Percentiles rank a stretch among this genome's conserved stretches.
Conservation (phyloP, 2,113 vertebrate genomes). For the Gnathonemus echidnorhynchus region DNA sequence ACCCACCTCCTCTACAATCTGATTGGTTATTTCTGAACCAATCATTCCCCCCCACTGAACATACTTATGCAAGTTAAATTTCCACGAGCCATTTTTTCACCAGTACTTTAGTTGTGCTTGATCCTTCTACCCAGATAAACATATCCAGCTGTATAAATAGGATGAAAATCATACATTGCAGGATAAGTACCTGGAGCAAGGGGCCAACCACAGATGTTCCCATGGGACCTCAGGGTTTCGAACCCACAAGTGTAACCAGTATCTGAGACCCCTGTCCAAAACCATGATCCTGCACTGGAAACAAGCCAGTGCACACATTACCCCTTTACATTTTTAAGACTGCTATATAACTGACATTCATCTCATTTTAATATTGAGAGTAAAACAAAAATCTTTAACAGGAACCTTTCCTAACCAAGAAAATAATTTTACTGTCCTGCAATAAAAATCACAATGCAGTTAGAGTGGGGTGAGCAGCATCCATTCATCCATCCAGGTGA, state of each 20-base stretch:
- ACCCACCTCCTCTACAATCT: too few species aligned
- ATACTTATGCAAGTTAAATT: too few species aligned
- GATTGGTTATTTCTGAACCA: too few species aligned
- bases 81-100: too few species aligned
- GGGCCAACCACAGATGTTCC: neutral
- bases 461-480: neutral
- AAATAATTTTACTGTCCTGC: neutral
- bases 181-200: neutral
- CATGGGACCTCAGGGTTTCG: neutral
- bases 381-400: neutral
- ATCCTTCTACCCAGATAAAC: neutral
- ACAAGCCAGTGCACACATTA: neutral
- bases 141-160: neutral
- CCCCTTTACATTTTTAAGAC: neutral
- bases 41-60: too few species aligned
- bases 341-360: neutral
- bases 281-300: neutral
- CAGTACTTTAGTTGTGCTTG: neutral
- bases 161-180: neutral
- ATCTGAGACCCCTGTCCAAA: neutral
- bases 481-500: neutral
- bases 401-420: neutral
- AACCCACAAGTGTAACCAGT: neutral
- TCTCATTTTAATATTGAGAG: neutral
- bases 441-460: neutral